Conservation (phyloP, 2,888 invertebrate genomes). For the Trachelus stipa region DNA sequence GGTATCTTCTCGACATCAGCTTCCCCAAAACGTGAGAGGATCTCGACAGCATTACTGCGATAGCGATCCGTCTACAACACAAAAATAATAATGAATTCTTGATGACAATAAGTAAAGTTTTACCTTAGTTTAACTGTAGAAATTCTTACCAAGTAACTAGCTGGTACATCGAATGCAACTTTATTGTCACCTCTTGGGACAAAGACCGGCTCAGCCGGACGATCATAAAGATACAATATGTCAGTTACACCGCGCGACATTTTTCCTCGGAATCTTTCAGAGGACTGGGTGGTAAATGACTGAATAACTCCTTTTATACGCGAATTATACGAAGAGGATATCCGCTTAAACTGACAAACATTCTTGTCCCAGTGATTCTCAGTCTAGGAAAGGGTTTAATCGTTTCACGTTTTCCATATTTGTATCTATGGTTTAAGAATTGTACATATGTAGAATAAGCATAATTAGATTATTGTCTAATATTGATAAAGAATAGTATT, state of each 20-base stretch:
- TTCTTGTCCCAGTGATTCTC: neutral
- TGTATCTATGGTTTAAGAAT: neutral
- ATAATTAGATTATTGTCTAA: neutral
- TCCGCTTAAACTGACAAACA: neutral
- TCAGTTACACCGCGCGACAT: conserved; percentile 19
- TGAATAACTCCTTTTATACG: neutral
- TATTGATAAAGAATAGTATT: neutral
- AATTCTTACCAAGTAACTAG: conserved; percentile 17
- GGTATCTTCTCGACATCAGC: conserved; percentile 2
- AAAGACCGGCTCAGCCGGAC: conserved; percentile 16
- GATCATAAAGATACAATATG: conserved; percentile 20
- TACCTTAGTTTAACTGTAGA: neutral
- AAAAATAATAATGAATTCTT: neutral
- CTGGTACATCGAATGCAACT: conserved; percentile 14
- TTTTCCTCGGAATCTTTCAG: neutral
- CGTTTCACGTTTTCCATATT: neutral
- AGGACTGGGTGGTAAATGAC: neutral
- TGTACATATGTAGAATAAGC: neutral
- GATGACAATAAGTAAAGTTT: neutral
- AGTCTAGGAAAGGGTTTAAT: neutral
- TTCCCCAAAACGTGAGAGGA: conserved; percentile 8
- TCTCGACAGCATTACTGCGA: conserved; percentile 11
- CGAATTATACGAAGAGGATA: neutral
- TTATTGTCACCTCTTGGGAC: conserved; percentile 10
- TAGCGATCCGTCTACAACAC: neutral